Evolutionary conservation across 1,140 invertebrate genomes (phyloP).

Genomic region (Diorhabda elongata): DNA sequence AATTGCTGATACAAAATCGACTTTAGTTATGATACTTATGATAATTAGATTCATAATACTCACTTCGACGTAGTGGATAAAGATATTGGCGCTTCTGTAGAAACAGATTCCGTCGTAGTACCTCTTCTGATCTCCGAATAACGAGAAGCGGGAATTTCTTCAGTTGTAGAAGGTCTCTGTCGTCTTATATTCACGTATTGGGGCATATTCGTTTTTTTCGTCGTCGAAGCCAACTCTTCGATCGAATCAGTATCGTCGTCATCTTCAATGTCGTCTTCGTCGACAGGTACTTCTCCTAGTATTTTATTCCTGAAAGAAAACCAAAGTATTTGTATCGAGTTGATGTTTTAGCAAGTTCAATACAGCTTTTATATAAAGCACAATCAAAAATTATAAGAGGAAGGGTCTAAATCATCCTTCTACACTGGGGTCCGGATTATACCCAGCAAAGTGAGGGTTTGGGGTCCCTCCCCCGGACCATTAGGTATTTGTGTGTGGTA

Average conservation of each 20-base stretch:
- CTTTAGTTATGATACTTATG: too few relatives aligned
- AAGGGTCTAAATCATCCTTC: neutral
- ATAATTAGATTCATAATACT: neutral
- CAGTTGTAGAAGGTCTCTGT: slow-evolving; percentile 52
- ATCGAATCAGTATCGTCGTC: slow-evolving; percentile 38
- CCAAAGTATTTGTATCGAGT: neutral
- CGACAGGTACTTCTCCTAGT: slow-evolving; percentile 37
- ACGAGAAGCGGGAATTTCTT: slow-evolving; percentile 34
- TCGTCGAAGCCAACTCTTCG: slow-evolving; percentile 41
- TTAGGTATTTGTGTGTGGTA: too few relatives aligned
- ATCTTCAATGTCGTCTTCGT: slow-evolving; percentile 42
- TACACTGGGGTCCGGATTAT: too few relatives aligned
- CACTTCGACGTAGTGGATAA: slow-evolving; percentile 7
- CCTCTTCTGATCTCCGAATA: slow-evolving; percentile 29
- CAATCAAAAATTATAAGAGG: neutral
- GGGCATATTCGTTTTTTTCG: slow-evolving; percentile 43
- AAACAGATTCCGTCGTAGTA: slow-evolving; percentile 34
- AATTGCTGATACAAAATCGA: too few relatives aligned
- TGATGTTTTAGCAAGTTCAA: too few relatives aligned
- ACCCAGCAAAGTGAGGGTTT: too few relatives aligned
- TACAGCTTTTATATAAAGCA: too few relatives aligned
- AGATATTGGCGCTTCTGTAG: slow-evolving; percentile 40
- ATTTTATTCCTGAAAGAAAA: slow-evolving; percentile 30
- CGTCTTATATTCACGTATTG: slow-evolving; percentile 67
- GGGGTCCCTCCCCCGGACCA: too few relatives aligned